These are phyloP conservation scores for Chamaea fasciata DNA, from an alignment of 2,113 vertebrate genomes.

Conservation along the genomic window DNA sequence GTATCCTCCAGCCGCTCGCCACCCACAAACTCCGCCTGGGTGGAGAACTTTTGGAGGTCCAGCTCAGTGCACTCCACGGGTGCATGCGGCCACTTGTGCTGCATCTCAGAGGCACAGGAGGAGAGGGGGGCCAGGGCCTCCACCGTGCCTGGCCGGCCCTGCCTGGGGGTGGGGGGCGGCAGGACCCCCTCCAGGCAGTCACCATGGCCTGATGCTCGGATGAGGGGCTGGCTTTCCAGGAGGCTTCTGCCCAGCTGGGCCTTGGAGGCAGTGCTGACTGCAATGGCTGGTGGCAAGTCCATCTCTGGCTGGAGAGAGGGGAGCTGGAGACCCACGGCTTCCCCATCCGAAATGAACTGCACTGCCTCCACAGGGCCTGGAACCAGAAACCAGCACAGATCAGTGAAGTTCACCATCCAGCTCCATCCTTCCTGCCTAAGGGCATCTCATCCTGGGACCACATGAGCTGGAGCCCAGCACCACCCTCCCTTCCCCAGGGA, in stretches of 20 bases:
- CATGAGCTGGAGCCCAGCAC: not conserved
- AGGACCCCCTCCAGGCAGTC: not conserved
- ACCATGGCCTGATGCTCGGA: not conserved
- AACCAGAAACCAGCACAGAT: not conserved
- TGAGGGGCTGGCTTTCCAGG: slow-evolving; percentile 61
- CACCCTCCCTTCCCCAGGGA: not conserved
- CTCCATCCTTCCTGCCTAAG: not conserved
- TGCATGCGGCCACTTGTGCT: slow-evolving; percentile 62
- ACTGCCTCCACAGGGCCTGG: slow-evolving; percentile 15
- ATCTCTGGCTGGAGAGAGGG: slow-evolving; percentile 12
- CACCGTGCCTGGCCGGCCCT: not conserved
- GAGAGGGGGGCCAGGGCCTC: not conserved
- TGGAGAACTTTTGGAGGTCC: slow-evolving; percentile 72
- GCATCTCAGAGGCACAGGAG: slow-evolving; percentile 71
- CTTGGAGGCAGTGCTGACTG: not conserved
- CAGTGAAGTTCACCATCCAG: not conserved
- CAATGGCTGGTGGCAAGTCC: not conserved
- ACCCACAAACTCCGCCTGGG: not conserved
- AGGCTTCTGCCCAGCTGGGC: slow-evolving; percentile 29
- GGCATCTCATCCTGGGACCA: not conserved
- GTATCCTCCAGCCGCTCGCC: not conserved
- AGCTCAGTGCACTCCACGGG: slow-evolving; percentile 82
- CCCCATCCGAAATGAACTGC: slow-evolving; percentile 23
- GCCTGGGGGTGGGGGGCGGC: not conserved
- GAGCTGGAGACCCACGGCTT: slow-evolving; percentile 32